A percentile compares a stretch with the other conserved stretches of the same genome.
Evolutionary conservation across 2,888 invertebrate genomes (phyloP).

Genomic region (Amiota communis): DNA sequence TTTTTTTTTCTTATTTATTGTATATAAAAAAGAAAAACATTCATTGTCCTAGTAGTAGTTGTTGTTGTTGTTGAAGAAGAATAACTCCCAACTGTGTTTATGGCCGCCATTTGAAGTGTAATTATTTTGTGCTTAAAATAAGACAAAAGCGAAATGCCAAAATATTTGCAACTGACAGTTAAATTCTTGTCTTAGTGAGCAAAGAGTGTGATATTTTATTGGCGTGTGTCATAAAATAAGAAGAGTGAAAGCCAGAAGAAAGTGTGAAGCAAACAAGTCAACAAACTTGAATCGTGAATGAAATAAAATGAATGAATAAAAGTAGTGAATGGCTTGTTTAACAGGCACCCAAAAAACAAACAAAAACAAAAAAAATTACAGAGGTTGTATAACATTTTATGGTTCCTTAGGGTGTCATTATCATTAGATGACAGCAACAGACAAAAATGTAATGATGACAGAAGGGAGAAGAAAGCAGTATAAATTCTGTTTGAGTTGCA

Average conservation of each 20-base stretch:
- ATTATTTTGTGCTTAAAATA: conserved; percentile 57
- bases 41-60: background rate
- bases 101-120: conserved; percentile 36
- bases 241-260: too few species aligned
- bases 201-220: conserved; percentile 10
- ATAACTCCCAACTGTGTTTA: conserved; percentile 1
- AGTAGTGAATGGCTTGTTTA: background rate
- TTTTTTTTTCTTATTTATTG: conserved; percentile 23
- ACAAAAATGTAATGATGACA: too few species aligned
- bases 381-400: conserved; percentile 40
- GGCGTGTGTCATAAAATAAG: conserved; percentile 16
- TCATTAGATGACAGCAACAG: conserved; percentile 29
- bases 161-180: conserved; percentile 40
- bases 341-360: background rate
- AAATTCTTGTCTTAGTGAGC: background rate
- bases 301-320: too few species aligned
- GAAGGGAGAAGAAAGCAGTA: too few species aligned
- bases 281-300: too few species aligned
- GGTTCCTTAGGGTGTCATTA: conserved; percentile 62
- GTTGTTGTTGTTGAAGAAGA: background rate
- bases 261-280: too few species aligned
- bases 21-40: background rate
- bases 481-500: conserved; percentile 29
- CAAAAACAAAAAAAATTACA: conserved; percentile 24
- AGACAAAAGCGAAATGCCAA: conserved; percentile 21